Evolutionary conservation across 2,113 vertebrate species (phyloP).

Genomic region (Scatophagus argus): DNA sequence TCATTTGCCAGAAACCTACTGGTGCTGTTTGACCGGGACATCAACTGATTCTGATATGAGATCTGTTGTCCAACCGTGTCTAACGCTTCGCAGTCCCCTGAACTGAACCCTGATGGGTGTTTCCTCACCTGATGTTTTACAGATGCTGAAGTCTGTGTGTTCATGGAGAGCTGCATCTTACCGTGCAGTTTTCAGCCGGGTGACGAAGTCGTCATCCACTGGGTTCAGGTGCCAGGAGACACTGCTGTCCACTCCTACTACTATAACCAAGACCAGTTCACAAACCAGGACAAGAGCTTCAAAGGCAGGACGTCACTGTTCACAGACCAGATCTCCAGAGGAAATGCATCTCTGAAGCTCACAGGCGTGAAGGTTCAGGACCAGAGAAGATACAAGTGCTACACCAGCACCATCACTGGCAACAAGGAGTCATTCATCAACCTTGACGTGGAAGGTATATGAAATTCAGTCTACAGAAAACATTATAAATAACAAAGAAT

Average conservation of each 20-base stretch:
- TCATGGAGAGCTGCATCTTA: constrained; percentile 68
- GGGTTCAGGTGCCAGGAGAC: constrained; percentile 39
- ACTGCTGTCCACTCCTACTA: constrained; percentile 76
- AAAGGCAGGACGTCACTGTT: constrained; percentile 77
- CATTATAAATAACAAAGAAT: no score
- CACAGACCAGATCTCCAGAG: constrained; percentile 51
- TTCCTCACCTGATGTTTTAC: neutral
- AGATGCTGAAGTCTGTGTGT: constrained; percentile 30
- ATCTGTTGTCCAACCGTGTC: no score
- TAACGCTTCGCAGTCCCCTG: no score
- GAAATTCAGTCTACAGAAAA: neutral
- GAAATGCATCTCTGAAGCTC: constrained; percentile 82
- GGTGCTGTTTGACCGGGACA: no score
- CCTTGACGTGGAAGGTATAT: constrained; percentile 69
- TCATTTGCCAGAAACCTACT: no score
- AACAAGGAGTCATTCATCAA: constrained; percentile 28
- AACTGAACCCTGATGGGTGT: no score
- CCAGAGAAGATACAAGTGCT: constrained; percentile 78
- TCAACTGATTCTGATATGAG: no score
- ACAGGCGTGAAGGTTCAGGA: constrained; percentile 54
- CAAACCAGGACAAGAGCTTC: constrained; percentile 41
- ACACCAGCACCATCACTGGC: constrained; percentile 46
- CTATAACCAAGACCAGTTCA: constrained; percentile 49
- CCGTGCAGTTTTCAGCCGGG: constrained; percentile 73
- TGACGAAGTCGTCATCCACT: constrained; percentile 77